These are phyloP conservation scores for Varecia variegata DNA, from an alignment of 2,797 vertebrate genomes.

Conservation along the genomic window DNA sequence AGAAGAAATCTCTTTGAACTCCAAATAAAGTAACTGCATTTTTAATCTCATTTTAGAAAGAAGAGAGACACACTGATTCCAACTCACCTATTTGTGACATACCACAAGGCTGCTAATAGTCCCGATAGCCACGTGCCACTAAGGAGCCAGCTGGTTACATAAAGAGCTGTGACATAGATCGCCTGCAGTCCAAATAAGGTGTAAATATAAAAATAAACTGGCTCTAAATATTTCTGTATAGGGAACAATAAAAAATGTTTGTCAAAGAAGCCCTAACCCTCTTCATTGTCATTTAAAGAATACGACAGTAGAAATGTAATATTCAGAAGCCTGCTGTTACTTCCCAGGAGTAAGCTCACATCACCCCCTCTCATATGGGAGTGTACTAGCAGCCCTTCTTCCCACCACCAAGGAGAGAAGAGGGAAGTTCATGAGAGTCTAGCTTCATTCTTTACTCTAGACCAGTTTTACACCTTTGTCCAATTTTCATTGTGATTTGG, in stretches of 20 bases:
- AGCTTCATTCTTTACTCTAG: neutral
- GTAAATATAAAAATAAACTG: constrained; percentile 99
- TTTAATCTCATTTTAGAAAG: neutral
- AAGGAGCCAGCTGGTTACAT: constrained; percentile 95
- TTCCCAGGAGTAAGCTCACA: neutral
- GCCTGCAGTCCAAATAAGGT: constrained; percentile 97
- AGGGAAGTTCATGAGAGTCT: neutral
- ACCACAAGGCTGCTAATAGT: constrained; percentile 92
- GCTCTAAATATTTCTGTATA: constrained; percentile 93
- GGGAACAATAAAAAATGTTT: constrained; percentile 65
- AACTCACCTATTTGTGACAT: constrained; percentile 95
- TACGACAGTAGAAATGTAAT: neutral
- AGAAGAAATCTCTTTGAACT: neutral
- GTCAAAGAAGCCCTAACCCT: neutral
- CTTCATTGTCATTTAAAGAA: neutral
- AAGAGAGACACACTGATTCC: neutral
- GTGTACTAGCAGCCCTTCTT: neutral
- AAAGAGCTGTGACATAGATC: constrained; percentile 94
- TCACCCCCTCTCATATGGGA: neutral
- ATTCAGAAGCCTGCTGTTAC: neutral
- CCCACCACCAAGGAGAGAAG: neutral
- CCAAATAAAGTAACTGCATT: neutral
- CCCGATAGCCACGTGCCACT: constrained; percentile 96
- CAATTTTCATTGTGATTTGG: neutral
- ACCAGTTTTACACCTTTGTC: neutral